Conservation (phyloP, 2,797 vertebrate genomes). For the Mormyrops boulengeri region DNA sequence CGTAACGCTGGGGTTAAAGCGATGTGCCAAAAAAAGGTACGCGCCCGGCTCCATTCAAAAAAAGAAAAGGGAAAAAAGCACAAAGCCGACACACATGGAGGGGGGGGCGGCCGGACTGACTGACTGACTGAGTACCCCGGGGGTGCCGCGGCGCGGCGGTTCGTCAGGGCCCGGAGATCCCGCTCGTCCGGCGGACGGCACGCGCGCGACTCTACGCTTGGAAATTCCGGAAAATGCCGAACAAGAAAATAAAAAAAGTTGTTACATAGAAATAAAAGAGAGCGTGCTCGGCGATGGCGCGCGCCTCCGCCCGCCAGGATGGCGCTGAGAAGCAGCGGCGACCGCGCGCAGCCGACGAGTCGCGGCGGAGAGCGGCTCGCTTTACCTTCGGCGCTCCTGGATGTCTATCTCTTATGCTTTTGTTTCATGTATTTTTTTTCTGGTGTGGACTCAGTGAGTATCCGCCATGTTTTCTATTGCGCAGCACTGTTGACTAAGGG, state of each 20-base stretch:
- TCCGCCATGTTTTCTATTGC: conserved; percentile 62
- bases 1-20: neutral
- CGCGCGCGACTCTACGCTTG: neutral
- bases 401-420: conserved; percentile 38
- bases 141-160: neutral
- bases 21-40: conserved; percentile 4
- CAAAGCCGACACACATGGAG: conserved; percentile 23
- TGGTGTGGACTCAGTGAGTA: conserved; percentile 60
- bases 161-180: neutral
- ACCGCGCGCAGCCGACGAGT: neutral
- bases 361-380: conserved; percentile 32
- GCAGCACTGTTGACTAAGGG: conserved; percentile 34
- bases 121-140: neutral
- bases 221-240: neutral
- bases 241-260: neutral
- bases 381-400: conserved; percentile 52
- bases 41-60: conserved; percentile 24
- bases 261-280: neutral
- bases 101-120: neutral
- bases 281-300: conserved; percentile 16
- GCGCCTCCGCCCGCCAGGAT: neutral
- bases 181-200: neutral
- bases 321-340: neutral
- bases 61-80: conserved; percentile 14
- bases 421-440: conserved; percentile 50